These are phyloP conservation scores for Notiomystis cincta DNA, from an alignment of 2,113 vertebrate species.

Conservation along the genomic window DNA sequence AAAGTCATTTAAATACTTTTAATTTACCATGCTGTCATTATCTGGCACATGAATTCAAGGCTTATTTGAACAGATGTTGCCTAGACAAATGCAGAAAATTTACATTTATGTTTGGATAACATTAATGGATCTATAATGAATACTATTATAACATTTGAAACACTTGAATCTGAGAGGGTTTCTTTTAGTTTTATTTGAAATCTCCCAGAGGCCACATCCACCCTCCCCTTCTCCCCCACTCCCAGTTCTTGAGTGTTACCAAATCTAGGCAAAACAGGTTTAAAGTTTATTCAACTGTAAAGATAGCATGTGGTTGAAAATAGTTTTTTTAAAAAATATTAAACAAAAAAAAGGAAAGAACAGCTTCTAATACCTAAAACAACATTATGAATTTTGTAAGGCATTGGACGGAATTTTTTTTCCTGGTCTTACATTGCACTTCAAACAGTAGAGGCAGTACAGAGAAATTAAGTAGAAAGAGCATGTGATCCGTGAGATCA, in stretches of 20 bases:
- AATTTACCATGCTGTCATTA: not conserved
- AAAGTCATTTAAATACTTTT: not conserved
- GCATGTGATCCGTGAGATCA: not conserved
- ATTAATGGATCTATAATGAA: not conserved
- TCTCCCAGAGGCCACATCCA: accelerated
- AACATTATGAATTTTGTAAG: not conserved
- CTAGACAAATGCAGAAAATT: not conserved
- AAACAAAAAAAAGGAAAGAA: too few species aligned
- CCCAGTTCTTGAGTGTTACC: not conserved
- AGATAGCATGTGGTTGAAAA: not conserved
- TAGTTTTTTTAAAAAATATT: too few species aligned
- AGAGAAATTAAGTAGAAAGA: not conserved
- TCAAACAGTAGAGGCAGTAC: not conserved
- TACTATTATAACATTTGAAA: not conserved
- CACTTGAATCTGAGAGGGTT: not conserved
- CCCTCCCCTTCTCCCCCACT: accelerated
- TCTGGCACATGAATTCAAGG: not conserved
- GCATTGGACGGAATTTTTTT: not conserved
- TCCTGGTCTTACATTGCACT: not conserved
- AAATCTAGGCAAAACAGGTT: not conserved
- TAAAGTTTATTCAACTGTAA: not conserved
- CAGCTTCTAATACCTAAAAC: not conserved
- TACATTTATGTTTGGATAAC: not conserved
- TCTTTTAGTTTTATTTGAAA: not conserved
- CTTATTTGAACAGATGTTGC: not conserved